A percentile compares a stretch with the other conserved stretches of the same genome.
Conservation (phyloP, 1,140 invertebrate species). For the Drosophila rufa region DNA sequence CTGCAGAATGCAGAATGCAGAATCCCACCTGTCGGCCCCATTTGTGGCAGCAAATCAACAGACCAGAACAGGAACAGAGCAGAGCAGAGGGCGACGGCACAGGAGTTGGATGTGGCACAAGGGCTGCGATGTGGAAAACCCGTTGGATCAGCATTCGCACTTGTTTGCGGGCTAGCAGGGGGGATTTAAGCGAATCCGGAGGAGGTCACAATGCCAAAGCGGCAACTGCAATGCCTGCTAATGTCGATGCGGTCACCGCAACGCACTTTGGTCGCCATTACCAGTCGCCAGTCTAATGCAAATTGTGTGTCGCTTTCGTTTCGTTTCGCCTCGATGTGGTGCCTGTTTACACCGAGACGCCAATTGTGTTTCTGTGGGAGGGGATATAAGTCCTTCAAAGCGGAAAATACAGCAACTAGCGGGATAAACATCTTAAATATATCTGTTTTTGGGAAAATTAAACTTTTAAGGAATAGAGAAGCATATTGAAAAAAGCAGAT, state of each 20-base stretch:
- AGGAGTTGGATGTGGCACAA: constrained; percentile 10
- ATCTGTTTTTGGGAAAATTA: background rate
- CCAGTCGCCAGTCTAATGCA: constrained; percentile 55
- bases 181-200: background rate
- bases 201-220: constrained; percentile 25
- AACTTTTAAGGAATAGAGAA: background rate
- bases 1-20: constrained; percentile 11
- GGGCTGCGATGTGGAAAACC: constrained; percentile 42
- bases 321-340: constrained; percentile 7
- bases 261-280: constrained; percentile 40
- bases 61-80: constrained; percentile 23
- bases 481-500: background rate
- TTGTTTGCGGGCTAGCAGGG: constrained; percentile 6
- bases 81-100: background rate
- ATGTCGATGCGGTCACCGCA: constrained; percentile 38
- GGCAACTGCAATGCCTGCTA: constrained; percentile 36
- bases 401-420: background rate
- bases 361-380: background rate
- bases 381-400: constrained; percentile 17
- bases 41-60: constrained; percentile 48
- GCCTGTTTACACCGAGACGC: constrained; percentile 16
- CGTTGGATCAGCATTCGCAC: constrained; percentile 49
- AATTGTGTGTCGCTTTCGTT: constrained; percentile 57
- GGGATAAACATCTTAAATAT: background rate
- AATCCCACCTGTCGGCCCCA: constrained; percentile 31